Evolutionary conservation across 92 coral and sea anemone species (phyloP), one percentile per base, ranked within the genome.

Genomic region (Epizoanthus rinbou): DNA sequence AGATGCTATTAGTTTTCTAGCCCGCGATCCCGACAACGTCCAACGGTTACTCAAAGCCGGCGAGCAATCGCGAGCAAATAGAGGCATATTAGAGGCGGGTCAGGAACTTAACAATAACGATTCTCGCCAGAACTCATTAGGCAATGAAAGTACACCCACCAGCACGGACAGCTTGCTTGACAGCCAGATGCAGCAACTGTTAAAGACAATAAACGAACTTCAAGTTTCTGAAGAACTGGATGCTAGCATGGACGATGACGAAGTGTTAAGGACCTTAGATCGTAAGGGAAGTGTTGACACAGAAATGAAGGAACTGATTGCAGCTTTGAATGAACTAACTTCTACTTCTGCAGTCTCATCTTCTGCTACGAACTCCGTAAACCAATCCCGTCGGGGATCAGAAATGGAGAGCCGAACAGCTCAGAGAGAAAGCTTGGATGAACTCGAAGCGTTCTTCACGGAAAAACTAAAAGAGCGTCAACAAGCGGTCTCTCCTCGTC

Each of bases 371-470:
- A 41, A 59, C 11, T 85, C 89, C 14, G 92, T 74, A 4, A 79
- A 68, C 73, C 70, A 80, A 13, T 70, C 89, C 4, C 89, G 85
- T 63, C 25, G 82, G 58, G 72, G 41, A 2, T 78, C 82, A 10
- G 53, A 78, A 23, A 1, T 43, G 54, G 60, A 63, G 71, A 11
- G 41, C 58, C 9, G 71, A 13, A 62, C 16, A 57, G 58, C 80
- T 13, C 87, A 57, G 17, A 83, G 72, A 63, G 97, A 93, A 84
- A 86, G 94, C 1, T 73, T 93, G 3, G 91, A 93, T 16, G 91
- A 91, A 35, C 91, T 93, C 5, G 97, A 93, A 57, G 94, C 94
- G 17, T 93, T 88, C 82, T 93, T 93, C 65, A 80, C 84, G 15
- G 90, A 87, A 54, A 93, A 91, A 84, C 90, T 93, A 5, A 87